Base-by-base conservation (phyloP, 2,797 vertebrate genomes). In the Mastacembelus armatus region DNA sequence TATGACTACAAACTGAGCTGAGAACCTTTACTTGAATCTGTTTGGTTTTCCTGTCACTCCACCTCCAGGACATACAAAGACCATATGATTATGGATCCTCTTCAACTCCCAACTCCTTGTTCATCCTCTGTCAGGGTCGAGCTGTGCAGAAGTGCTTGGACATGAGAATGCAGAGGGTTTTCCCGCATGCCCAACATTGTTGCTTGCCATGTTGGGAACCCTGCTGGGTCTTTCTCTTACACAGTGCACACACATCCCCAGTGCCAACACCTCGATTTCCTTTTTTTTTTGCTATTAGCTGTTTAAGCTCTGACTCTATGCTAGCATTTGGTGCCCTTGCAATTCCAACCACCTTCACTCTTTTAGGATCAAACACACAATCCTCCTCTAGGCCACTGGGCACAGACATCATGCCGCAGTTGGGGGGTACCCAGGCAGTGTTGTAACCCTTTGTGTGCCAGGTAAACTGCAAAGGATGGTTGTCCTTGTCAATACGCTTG, bases 361-460 rank as follows among this genome's bases (percentile, higher is more conserved):
- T 83, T 11, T 80, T 75, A 15, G 92, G 92, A 44, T 94, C 91
- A 73, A 83, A 93, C 48, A 94, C 87, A 18, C 92, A 94, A 27
- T 94, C 92, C 43, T 93, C 91, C 59, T 92, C 89, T 2, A 76
- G 62, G 38, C 92, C 90, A 0, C 86, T 92, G 29, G 75, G 88
- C 32, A 93, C 92, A 27, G 86, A 8, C 8, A 1, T 43, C 71
- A 93, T 80, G 24, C 87, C 87, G 42, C 85, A 85, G 0, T 83
- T 87, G 5, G 92, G 89, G n/a, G 93, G 92, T 2, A 93, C 85
- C 93, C 93, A 94, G 32, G 93, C 92, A 0, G 92, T 93, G 84
- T 92, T 74, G 1, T 89, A 93, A 26, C 91, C 92, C 0, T 84
- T 0, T 0, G 7, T 0, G 15, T 84, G 71, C 92, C 92, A 93